A percentile compares a stretch with the other conserved stretches of the same genome.
phyloP scores from a whole-genome alignment of 2,113 vertebrate species.

The Ramphastos sulfuratus region DNA sequence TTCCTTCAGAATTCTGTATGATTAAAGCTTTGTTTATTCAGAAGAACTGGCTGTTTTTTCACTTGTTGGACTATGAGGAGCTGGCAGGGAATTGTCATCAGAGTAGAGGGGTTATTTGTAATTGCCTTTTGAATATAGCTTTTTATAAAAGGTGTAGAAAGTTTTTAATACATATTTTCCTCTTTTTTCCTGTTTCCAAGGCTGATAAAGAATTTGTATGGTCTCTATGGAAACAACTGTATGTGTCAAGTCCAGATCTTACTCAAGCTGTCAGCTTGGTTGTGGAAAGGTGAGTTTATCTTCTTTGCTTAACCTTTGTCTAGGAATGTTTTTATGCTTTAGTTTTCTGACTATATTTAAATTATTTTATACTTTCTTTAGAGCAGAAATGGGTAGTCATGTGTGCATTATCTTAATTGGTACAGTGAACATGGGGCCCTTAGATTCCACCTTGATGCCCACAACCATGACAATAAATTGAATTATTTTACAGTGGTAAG shows the following conservation, averaged over 20 bases:
- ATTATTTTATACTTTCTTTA: background rate
- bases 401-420: background rate
- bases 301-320: background rate
- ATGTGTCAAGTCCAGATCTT: constrained; percentile 87
- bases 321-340: background rate
- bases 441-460: background rate
- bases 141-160: background rate
- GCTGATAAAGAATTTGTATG: constrained; percentile 97
- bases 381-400: background rate
- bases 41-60: background rate
- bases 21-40: background rate
- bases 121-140: background rate
- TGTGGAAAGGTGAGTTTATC: constrained; percentile 88
- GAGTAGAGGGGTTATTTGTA: background rate
- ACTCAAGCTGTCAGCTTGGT: constrained; percentile 87
- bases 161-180: background rate
- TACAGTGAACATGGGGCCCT: background rate
- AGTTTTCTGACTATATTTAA: background rate
- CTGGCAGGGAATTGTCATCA: background rate
- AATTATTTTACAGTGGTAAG: background rate
- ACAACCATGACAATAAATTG: background rate
- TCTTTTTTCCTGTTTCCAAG: constrained; percentile 71
- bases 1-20: background rate
- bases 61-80: background rate
- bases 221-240: constrained; percentile 93